Evolutionary conservation across 2,113 vertebrate species (phyloP).

Genomic region (Natator depressus): DNA sequence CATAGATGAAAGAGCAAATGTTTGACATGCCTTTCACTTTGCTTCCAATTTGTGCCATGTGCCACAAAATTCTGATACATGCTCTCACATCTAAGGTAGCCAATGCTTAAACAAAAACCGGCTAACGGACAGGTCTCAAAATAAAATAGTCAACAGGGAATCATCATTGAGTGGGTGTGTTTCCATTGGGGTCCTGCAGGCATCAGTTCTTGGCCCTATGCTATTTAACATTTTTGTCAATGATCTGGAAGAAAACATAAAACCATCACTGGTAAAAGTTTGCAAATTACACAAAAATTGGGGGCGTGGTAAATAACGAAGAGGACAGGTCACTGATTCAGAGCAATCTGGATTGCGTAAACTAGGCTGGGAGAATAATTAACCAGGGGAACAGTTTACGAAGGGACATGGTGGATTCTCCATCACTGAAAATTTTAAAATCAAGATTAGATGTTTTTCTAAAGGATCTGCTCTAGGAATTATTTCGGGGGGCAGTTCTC

Average conservation of each 20-base stretch:
- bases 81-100: neutral
- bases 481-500: neutral
- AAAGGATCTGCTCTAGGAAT: neutral
- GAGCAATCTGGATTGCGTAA: neutral
- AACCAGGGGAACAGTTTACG: neutral
- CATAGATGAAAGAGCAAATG: rapidly evolving
- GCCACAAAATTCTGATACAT: rapidly evolving
- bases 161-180: neutral
- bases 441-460: neutral
- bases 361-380: neutral
- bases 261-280: neutral
- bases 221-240: neutral
- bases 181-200: neutral
- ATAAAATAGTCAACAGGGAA: neutral
- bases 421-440: neutral
- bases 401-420: neutral
- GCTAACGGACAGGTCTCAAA: neutral
- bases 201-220: neutral
- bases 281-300: neutral
- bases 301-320: neutral
- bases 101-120: neutral
- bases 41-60: neutral
- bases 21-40: neutral
- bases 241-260: neutral
- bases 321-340: neutral